Conservation (phyloP, 2,113 vertebrate genomes). For the Hippoglossus stenolepis region DNA sequence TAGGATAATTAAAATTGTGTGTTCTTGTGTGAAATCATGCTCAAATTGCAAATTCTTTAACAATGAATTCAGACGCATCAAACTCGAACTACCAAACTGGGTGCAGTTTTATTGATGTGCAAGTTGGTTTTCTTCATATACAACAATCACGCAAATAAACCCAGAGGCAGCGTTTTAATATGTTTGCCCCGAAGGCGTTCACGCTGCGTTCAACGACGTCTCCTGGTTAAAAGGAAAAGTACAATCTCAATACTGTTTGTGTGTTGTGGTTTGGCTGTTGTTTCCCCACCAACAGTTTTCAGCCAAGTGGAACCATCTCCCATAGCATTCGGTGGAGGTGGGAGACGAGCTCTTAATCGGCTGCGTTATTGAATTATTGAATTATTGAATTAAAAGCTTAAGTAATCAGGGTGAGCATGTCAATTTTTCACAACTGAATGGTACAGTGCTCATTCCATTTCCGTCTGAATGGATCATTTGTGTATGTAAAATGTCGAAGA, state of each 20-base stretch:
- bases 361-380: constrained; percentile 82
- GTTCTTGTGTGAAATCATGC: constrained; percentile 20
- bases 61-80: constrained; percentile 23
- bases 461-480: constrained; percentile 82
- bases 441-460: constrained; percentile 78
- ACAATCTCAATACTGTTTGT: constrained; percentile 62
- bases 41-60: constrained; percentile 35
- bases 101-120: constrained; percentile 37
- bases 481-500: constrained; percentile 81
- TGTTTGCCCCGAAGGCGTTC: constrained; percentile 46
- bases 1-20: constrained; percentile 12
- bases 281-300: constrained; percentile 66
- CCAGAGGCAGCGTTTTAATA: constrained; percentile 54
- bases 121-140: constrained; percentile 36
- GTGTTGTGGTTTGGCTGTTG: constrained; percentile 49
- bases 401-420: constrained; percentile 82
- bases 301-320: constrained; percentile 76
- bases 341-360: constrained; percentile 81
- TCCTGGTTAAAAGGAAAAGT: constrained; percentile 65
- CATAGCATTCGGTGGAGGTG: constrained; percentile 75
- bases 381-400: constrained; percentile 85
- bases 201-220: constrained; percentile 66
- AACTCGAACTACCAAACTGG: constrained; percentile 46
- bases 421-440: constrained; percentile 81
- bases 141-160: constrained; percentile 65